A percentile compares a stretch with the other conserved stretches of the same genome.
Conservation (phyloP, 1,140 invertebrate genomes). For the Drosophila rhopaloa region DNA sequence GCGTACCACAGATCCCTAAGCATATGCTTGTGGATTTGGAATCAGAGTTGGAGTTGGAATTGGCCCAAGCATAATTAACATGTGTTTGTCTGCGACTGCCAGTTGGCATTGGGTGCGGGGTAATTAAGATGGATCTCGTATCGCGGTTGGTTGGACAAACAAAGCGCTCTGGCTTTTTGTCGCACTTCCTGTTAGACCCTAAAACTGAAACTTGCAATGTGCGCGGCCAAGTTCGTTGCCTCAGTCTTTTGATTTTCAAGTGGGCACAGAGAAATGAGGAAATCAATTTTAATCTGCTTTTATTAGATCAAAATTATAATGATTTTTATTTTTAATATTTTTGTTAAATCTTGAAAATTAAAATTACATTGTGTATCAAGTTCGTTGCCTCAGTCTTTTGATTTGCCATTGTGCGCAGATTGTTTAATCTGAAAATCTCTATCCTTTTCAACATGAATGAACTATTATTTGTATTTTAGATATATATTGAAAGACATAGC, state of each 20-base stretch:
- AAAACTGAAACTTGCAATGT: conserved; percentile 23
- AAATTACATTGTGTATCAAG: neutral
- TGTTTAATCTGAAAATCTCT: too few species aligned
- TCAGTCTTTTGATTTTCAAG: conserved; percentile 47
- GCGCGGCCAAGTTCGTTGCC: conserved; percentile 47
- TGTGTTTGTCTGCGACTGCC: conserved; percentile 39
- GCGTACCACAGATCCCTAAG: conserved; percentile 23
- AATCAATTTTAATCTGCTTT: conserved; percentile 4
- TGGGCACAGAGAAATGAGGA: conserved; percentile 9
- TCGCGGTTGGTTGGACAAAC: conserved; percentile 33
- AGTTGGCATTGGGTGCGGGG: conserved; percentile 53
- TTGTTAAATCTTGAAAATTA: conserved; percentile 29
- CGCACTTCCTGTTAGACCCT: conserved; percentile 58
- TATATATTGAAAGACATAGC: too few species aligned
- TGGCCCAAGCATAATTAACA: conserved; percentile 59
- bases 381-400: conserved; percentile 11
- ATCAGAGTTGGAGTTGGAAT: neutral
- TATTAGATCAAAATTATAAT: conserved; percentile 2
- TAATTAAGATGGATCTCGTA: conserved; percentile 55
- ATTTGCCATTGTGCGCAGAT: neutral
- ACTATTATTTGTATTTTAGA: too few species aligned
- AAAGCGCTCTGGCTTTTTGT: conserved; percentile 32
- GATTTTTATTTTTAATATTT: neutral
- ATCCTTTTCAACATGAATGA: too few species aligned
- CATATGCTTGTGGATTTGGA: conserved; percentile 37